Evolutionary conservation across 1,140 invertebrate species (phyloP), one percentile per base, ranked within the genome.

Genomic region (Ctenoplectra terminalis): DNA sequence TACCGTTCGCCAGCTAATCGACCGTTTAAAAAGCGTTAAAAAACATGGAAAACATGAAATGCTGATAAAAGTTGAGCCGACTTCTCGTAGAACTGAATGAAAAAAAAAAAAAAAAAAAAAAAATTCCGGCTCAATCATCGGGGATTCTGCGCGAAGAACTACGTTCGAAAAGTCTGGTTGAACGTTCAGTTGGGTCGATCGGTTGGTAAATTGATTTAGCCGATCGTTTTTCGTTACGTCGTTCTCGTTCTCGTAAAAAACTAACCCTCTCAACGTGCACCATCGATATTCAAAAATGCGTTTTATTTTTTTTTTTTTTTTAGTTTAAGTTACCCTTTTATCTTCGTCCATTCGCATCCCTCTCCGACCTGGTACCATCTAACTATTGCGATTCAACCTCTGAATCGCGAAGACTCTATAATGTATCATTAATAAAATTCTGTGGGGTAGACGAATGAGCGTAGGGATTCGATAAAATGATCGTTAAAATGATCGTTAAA

Each of bases 141-240:
- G 15, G 15, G n/a, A 66, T 66, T 29, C 37, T 15, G n/a, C 26
- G n/a, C 26, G 63, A 66, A 17, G 8, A 20, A 64, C 23, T 26
- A 2, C n/a, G 13, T 13, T 11, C 37, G 63, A 46, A 26, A 66
- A 66, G 37, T 66, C n/a, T 43, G n/a, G 37, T 20, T 20, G n/a
- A n/a, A 26, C 37, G 63, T 20, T n/a, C 8, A 7, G 37, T 13
- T 64, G 34, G 37, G 20, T 64, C 31, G 31, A 61, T 61, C 17
- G 60, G 23, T 40, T 13, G 37, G 34, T 37, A 66, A 66, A 66
- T 66, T 66, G 63, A 66, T 66, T 66, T 40, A 63, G 34, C 23
- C 13, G n/a, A 40, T 63, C 61, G 61, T 63, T 43, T 66, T 29
- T 6, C 37, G 26, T 29, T 46, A 26, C 34, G 15, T 34, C 60